Percentiles rank a stretch among this genome's conserved stretches.
Conservation (phyloP, 2,797 vertebrate genomes). For the Neosilurus mollespiculum region DNA sequence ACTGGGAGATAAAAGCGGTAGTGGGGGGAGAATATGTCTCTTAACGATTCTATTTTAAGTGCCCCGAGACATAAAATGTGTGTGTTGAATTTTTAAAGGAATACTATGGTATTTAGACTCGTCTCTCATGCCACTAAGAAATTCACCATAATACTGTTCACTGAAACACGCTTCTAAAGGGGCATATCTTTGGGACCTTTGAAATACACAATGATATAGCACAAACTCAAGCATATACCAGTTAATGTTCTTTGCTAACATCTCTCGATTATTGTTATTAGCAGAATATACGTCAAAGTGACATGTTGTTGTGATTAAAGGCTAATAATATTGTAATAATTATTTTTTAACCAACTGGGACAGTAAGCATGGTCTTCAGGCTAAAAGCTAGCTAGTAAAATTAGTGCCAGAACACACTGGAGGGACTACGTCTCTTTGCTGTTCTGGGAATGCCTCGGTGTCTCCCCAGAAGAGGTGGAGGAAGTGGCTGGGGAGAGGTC, state of each 20-base stretch:
- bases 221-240: neutral
- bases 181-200: neutral
- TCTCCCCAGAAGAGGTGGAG: too few species aligned
- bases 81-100: neutral
- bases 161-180: neutral
- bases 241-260: neutral
- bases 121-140: neutral
- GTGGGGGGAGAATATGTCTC: neutral
- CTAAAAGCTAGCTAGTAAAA: neutral
- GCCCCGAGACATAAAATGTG: neutral
- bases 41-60: constrained; percentile 4
- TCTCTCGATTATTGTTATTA: neutral
- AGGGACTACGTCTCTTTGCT: too few species aligned
- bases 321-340: neutral
- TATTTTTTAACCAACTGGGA: neutral
- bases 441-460: too few species aligned
- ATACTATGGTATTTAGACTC: neutral
- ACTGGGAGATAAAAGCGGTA: neutral
- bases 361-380: neutral
- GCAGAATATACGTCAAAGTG: neutral
- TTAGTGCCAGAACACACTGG: too few species aligned
- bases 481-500: too few species aligned
- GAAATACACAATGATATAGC: neutral
- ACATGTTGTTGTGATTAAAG: neutral
- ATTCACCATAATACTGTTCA: neutral